Percentiles rank a stretch among this genome's conserved stretches.
These are phyloP conservation scores for Cercocebus atys DNA, from an alignment of 2,113 vertebrate genomes.

Conservation along the genomic window DNA sequence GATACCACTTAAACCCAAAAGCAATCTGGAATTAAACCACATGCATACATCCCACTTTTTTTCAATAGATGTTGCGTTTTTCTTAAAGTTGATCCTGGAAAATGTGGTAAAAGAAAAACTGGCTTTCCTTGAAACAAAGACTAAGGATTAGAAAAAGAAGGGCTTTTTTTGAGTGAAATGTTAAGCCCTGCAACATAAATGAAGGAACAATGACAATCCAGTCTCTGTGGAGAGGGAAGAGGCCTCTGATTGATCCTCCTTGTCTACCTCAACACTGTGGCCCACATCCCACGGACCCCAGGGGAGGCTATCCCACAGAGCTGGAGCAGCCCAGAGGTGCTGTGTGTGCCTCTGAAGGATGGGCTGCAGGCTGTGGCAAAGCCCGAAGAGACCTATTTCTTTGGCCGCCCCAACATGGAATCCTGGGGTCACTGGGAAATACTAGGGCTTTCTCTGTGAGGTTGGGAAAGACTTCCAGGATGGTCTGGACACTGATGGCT, in stretches of 20 bases:
- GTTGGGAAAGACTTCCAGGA: neutral
- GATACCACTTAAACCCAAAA: slow-evolving; percentile 80
- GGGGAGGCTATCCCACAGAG: neutral
- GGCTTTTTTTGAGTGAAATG: slow-evolving; percentile 42
- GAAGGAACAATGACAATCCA: slow-evolving; percentile 5
- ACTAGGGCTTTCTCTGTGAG: neutral
- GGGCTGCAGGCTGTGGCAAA: neutral
- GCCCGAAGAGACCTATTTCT: neutral
- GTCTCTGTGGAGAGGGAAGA: neutral
- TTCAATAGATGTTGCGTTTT: slow-evolving; percentile 72
- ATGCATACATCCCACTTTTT: slow-evolving; percentile 71
- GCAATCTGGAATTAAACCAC: slow-evolving; percentile 83
- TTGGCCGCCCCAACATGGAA: neutral
- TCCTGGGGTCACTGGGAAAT: neutral
- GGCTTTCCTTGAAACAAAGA: slow-evolving; percentile 71
- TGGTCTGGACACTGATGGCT: neutral
- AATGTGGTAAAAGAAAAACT: slow-evolving; percentile 70
- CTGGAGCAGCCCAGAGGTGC: neutral
- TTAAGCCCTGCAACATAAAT: slow-evolving; percentile 35
- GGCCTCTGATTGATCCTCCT: neutral
- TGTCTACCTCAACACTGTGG: neutral
- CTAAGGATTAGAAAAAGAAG: slow-evolving; percentile 59
- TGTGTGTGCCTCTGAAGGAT: neutral
- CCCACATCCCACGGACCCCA: neutral
- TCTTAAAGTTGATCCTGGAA: slow-evolving; percentile 71